These are phyloP conservation scores for Hylyphantes graminicola DNA, from an alignment of 1,140 invertebrate genomes.

Conservation along the genomic window DNA sequence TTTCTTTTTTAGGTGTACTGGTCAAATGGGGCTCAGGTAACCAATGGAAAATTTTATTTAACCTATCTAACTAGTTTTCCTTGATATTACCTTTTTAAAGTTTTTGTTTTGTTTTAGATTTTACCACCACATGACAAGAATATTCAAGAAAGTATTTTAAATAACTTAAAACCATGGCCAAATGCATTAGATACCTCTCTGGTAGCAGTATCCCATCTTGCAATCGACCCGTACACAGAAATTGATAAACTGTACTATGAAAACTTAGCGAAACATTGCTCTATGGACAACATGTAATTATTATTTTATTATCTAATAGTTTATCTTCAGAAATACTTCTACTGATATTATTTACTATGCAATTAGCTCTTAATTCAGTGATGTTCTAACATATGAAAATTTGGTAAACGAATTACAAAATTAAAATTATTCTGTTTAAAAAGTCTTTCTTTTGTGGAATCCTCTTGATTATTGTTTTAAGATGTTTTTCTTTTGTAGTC, in stretches of 20 bases:
- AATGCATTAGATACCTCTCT: constrained; percentile 76
- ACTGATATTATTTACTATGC: too few relatives aligned
- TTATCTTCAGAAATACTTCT: too few relatives aligned
- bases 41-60: constrained; percentile 10
- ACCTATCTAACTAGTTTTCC: not conserved
- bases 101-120: constrained; percentile 74
- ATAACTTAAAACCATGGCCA: constrained; percentile 79
- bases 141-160: constrained; percentile 83
- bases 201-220: constrained; percentile 65
- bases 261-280: constrained; percentile 21
- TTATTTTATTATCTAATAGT: too few relatives aligned
- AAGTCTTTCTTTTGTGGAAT: too few relatives aligned
- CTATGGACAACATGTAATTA: constrained; percentile 18
- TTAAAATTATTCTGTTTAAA: too few relatives aligned
- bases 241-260: constrained; percentile 67
- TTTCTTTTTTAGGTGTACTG: constrained; percentile 77
- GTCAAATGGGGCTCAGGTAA: constrained; percentile 87
- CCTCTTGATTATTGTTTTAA: too few relatives aligned
- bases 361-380: too few relatives aligned
- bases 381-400: too few relatives aligned
- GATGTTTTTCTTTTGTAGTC: too few relatives aligned
- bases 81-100: not conserved
- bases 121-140: constrained; percentile 89
- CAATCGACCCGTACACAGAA: constrained; percentile 70
- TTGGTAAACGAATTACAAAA: too few relatives aligned